phyloP scores from a whole-genome alignment of 2,888 invertebrate species.

The Caenorhabditis angaria region DNA sequence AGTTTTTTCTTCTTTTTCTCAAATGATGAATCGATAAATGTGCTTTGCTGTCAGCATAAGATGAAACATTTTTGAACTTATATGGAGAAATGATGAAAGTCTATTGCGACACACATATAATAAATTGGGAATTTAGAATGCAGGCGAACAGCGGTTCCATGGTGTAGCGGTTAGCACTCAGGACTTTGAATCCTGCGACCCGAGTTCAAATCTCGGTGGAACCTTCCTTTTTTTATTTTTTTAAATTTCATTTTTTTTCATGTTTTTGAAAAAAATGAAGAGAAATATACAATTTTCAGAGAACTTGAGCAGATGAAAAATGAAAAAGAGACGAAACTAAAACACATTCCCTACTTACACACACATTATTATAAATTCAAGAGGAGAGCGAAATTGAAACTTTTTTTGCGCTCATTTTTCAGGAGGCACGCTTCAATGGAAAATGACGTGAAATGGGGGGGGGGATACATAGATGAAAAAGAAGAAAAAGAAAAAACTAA shows the following conservation, averaged over 20 bases:
- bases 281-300: no score
- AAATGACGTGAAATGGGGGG: neutral
- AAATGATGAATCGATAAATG: conserved; percentile 2
- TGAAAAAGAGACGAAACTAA: neutral
- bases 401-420: neutral
- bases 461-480: neutral
- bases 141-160: conserved; percentile 33
- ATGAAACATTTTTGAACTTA: neutral
- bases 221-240: conserved; percentile 45
- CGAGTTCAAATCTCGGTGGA: conserved; percentile 61
- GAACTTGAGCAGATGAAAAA: neutral
- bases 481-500: no score
- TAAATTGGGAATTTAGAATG: neutral
- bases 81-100: neutral
- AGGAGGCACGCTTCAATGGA: neutral
- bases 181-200: conserved; percentile 61
- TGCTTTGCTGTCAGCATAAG: neutral
- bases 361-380: neutral
- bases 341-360: no score
- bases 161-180: conserved; percentile 63
- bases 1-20: neutral
- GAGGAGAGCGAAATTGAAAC: neutral
- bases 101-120: neutral
- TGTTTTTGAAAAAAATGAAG: no score
- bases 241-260: no score